Percentiles rank a stretch among this genome's conserved stretches.
These are phyloP conservation scores for Dipodomys spectabilis DNA, from an alignment of 2,113 vertebrate species.

Conservation along the genomic window DNA sequence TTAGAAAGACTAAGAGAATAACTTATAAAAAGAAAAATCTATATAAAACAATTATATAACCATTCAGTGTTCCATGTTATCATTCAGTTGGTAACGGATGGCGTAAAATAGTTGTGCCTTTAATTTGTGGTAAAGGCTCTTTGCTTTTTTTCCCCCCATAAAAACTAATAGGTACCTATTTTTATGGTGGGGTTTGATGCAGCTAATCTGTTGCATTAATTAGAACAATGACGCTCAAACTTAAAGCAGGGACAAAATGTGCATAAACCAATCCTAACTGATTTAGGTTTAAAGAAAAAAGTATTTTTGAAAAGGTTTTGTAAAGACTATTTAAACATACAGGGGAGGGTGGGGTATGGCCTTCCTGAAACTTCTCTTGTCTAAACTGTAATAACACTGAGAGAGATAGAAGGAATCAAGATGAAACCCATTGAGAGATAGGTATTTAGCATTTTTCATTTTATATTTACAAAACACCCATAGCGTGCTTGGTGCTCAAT, in stretches of 20 bases:
- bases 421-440: no score
- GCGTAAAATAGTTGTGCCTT: slow-evolving; percentile 83
- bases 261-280: slow-evolving; percentile 67
- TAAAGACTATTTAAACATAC: slow-evolving; percentile 81
- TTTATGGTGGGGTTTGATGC: slow-evolving; percentile 66
- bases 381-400: no score
- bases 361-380: slow-evolving; percentile 17
- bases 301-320: slow-evolving; percentile 84
- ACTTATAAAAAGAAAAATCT: no score
- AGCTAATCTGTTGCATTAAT: slow-evolving; percentile 76
- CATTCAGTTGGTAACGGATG: no score
- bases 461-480: no score
- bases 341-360: slow-evolving; percentile 66
- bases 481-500: no score
- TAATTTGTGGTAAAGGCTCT: slow-evolving; percentile 86
- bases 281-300: slow-evolving; percentile 81
- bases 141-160: slow-evolving; percentile 84
- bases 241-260: slow-evolving; percentile 79
- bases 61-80: no score
- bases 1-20: no score
- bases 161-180: slow-evolving; percentile 68
- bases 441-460: no score
- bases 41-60: no score
- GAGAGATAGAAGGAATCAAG: no score
- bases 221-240: slow-evolving; percentile 73